phyloP scores from a whole-genome alignment of 2,797 vertebrate genomes.

The Luscinia luscinia region DNA sequence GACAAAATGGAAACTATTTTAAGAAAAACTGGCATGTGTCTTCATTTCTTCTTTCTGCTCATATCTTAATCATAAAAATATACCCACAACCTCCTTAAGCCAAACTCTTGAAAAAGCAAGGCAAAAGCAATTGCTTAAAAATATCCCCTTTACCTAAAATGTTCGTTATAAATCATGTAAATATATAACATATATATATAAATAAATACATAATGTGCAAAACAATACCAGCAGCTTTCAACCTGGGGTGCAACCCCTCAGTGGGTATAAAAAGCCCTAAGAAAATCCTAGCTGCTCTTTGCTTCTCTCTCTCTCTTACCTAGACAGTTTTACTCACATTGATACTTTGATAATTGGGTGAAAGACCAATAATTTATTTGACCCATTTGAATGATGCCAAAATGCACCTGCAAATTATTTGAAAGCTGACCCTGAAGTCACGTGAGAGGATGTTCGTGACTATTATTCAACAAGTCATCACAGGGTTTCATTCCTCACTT shows the following conservation, averaged over 20 bases:
- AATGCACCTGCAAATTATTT: neutral
- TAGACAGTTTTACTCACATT: neutral
- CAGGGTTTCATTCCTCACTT: neutral
- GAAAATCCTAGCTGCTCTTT: neutral
- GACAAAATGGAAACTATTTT: neutral
- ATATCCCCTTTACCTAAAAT: neutral
- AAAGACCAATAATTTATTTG: neutral
- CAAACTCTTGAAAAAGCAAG: neutral
- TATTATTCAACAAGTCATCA: neutral
- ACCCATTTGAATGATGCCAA: neutral
- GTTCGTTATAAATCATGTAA: neutral
- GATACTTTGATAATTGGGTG: neutral
- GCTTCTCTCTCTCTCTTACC: neutral
- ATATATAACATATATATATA: neutral
- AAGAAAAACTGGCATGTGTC: neutral
- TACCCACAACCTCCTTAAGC: neutral
- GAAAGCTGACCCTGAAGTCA: neutral
- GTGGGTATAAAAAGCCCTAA: neutral
- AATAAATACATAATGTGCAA: neutral
- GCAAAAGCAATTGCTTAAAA: neutral
- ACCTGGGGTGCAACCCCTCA: neutral
- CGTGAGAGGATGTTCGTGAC: neutral
- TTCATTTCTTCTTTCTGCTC: neutral
- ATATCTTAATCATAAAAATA: neutral
- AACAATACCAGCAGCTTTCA: neutral